These are phyloP conservation scores for Trypoxylus dichotomus DNA, from an alignment of 1,140 invertebrate genomes.

Conservation along the genomic window DNA sequence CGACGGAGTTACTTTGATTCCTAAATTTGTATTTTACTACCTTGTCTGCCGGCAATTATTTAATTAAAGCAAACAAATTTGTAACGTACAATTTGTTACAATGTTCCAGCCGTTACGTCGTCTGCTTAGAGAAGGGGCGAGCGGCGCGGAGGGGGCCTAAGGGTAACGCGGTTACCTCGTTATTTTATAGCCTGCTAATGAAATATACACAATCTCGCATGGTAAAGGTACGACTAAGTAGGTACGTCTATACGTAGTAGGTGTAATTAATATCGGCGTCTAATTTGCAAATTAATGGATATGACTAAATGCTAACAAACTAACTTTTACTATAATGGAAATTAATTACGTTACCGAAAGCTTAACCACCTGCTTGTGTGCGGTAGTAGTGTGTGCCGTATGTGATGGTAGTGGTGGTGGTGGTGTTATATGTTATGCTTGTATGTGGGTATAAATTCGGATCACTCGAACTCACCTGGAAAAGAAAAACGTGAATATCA, in stretches of 20 bases:
- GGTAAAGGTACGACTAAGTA: no score
- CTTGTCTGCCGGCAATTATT: no score
- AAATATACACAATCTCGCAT: background rate
- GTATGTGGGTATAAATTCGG: background rate
- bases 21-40: no score
- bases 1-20: no score
- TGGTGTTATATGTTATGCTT: background rate
- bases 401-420: background rate
- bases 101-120: no score
- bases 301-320: background rate
- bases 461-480: slow-evolving; percentile 6
- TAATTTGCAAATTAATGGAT: slow-evolving; percentile 1
- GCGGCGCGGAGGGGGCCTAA: no score
- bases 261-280: background rate
- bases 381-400: background rate
- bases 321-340: background rate
- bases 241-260: background rate
- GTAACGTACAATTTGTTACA: no score
- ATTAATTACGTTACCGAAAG: background rate
- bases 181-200: background rate
- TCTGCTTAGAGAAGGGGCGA: no score
- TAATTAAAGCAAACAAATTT: no score
- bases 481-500: background rate
- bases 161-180: background rate
- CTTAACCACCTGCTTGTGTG: background rate